Percentiles rank a stretch among this genome's conserved stretches.
Conservation (phyloP, 2,113 vertebrate genomes). For the Otus sunia region DNA sequence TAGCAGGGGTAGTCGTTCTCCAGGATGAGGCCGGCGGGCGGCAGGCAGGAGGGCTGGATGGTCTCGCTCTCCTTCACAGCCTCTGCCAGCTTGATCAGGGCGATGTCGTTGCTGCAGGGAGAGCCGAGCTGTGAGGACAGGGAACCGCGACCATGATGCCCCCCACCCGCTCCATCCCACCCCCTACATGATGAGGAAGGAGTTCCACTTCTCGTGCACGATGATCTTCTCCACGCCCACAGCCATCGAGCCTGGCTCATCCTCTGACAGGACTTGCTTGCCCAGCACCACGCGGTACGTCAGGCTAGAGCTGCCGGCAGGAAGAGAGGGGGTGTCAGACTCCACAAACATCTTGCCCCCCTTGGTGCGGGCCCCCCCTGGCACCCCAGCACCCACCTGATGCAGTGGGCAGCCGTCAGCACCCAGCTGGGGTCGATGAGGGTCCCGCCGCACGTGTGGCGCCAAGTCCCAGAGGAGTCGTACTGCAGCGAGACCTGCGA, state of each 20-base stretch:
- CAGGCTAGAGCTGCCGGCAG: conserved; percentile 40
- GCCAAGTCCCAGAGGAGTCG: conserved; percentile 56
- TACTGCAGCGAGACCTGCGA: conserved; percentile 88
- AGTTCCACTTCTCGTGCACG: conserved; percentile 86
- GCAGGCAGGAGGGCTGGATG: conserved; percentile 83
- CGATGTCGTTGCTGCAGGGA: conserved; percentile 85
- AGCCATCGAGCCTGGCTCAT: conserved; percentile 66
- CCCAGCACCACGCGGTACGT: conserved; percentile 88
- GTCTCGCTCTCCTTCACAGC: conserved; percentile 60
- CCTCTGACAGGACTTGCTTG: conserved; percentile 77
- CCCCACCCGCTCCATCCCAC: rapidly evolving
- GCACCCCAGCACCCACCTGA: conserved; percentile 70
- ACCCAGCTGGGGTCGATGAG: conserved; percentile 81
- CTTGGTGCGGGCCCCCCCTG: rapidly evolving
- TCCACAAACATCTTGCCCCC: rapidly evolving
- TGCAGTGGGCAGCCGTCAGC: conserved; percentile 78
- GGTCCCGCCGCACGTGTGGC: conserved; percentile 86
- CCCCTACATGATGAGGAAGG: conserved; percentile 59
- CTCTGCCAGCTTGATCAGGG: conserved; percentile 84
- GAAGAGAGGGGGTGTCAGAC: not conserved
- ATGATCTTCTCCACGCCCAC: conserved; percentile 79
- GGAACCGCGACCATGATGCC: no score
- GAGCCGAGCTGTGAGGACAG: rapidly evolving
- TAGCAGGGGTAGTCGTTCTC: conserved; percentile 76
- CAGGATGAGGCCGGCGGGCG: conserved; percentile 55